A percentile compares a stretch with the other conserved stretches of the same genome.
Evolutionary conservation across 2,113 vertebrate genomes (phyloP).

Genomic region (Tricholaema leucomelas): DNA sequence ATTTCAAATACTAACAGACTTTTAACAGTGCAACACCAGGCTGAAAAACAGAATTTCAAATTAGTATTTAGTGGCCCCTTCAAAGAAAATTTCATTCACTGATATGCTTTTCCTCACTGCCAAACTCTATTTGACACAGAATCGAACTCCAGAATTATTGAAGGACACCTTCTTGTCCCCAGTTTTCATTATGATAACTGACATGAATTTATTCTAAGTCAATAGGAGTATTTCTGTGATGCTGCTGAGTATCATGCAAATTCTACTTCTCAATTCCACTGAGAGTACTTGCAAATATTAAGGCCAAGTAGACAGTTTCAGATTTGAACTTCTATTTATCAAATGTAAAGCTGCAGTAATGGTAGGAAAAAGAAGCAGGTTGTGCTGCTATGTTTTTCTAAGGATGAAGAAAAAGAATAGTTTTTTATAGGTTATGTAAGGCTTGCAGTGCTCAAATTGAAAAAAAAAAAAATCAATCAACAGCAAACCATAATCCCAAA

Average conservation of each 20-base stretch:
- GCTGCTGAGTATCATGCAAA: not conserved
- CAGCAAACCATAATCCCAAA: not conserved
- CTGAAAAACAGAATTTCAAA: not conserved
- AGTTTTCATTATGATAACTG: not conserved
- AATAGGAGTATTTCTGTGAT: not conserved
- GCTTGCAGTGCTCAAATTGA: not conserved
- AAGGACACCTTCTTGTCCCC: not conserved
- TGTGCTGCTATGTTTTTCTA: not conserved
- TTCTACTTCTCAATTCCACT: not conserved
- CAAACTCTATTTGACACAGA: not conserved
- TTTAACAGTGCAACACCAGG: not conserved
- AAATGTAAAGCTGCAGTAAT: not conserved
- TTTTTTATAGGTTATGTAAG: not conserved
- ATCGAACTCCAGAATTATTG: not conserved
- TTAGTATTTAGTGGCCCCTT: not conserved
- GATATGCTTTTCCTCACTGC: not conserved
- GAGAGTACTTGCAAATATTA: not conserved
- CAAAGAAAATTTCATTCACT: not conserved
- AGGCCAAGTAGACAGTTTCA: not conserved
- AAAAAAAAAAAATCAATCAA: not conserved
- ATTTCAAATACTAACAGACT: not conserved
- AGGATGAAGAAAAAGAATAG: not conserved
- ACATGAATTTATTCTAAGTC: not conserved
- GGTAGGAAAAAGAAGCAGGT: not conserved
- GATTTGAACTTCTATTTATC: not conserved